Evolutionary conservation across 1,140 invertebrate genomes (phyloP).

Genomic region (Atta colombica): DNA sequence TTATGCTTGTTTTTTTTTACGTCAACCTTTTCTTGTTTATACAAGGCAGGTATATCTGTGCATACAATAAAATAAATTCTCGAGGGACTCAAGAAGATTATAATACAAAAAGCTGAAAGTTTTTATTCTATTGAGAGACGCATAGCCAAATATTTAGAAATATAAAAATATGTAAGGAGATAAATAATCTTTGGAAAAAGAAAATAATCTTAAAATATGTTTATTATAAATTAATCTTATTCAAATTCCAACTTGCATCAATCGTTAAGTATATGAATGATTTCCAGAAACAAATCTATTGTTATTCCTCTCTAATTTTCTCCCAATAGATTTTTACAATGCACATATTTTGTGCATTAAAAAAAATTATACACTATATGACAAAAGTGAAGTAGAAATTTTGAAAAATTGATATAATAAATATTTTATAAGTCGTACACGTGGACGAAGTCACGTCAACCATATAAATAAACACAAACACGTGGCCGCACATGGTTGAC

Average conservation of each 20-base stretch:
- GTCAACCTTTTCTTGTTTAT: background rate
- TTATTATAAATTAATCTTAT: background rate
- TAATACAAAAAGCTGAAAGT: background rate
- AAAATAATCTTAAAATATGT: background rate
- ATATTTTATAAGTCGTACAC: too few species aligned
- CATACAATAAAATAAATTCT: background rate
- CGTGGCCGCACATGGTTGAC: background rate
- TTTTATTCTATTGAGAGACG: background rate
- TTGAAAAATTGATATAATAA: background rate
- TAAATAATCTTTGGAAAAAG: background rate
- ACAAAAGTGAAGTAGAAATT: background rate
- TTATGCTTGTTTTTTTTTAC: too few species aligned
- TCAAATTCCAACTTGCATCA: background rate
- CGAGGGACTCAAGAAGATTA: background rate
- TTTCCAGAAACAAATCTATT: background rate
- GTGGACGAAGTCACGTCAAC: background rate
- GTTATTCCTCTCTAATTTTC: background rate
- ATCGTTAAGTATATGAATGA: background rate
- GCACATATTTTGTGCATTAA: background rate
- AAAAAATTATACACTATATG: background rate
- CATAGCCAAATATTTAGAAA: background rate
- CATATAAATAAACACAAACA: background rate
- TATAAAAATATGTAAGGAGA: background rate
- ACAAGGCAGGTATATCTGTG: background rate
- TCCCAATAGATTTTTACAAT: background rate